Evolutionary conservation across 2,113 vertebrate genomes (phyloP).

Genomic region (Sula dactylatra): DNA sequence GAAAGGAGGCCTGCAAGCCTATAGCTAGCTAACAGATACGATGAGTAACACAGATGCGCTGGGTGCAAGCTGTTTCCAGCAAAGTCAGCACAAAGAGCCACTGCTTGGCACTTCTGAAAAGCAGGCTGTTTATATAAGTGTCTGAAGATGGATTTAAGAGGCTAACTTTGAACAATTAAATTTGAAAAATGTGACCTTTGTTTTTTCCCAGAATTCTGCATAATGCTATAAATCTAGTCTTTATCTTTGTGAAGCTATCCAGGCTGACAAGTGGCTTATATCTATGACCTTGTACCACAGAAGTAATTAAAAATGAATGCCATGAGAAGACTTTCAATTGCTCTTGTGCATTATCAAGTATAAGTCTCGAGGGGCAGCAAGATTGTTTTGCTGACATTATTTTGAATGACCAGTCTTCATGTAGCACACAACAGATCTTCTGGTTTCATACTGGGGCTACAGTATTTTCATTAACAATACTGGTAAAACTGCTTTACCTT

Average conservation of each 20-base stretch:
- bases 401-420: neutral
- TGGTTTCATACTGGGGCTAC: neutral
- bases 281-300: conserved; percentile 29
- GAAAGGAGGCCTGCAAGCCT: neutral
- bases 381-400: neutral
- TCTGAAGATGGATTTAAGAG: neutral
- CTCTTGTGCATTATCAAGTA: conserved; percentile 22
- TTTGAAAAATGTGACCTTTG: conserved; percentile 50
- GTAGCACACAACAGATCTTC: neutral
- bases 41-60: fast-evolving
- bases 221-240: conserved; percentile 8
- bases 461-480: neutral
- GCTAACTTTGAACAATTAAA: neutral
- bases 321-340: conserved; percentile 49
- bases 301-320: conserved; percentile 62
- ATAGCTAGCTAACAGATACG: fast-evolving
- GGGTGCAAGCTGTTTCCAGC: neutral
- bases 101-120: neutral
- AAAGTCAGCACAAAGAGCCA: neutral
- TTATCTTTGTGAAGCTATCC: conserved; percentile 52
- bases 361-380: conserved; percentile 15
- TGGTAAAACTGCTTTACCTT: neutral
- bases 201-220: conserved; percentile 28
- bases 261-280: conserved; percentile 49
- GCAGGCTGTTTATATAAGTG: neutral